These are phyloP conservation scores for Solea senegalensis DNA, from an alignment of 2,113 vertebrate species.

Conservation along the genomic window DNA sequence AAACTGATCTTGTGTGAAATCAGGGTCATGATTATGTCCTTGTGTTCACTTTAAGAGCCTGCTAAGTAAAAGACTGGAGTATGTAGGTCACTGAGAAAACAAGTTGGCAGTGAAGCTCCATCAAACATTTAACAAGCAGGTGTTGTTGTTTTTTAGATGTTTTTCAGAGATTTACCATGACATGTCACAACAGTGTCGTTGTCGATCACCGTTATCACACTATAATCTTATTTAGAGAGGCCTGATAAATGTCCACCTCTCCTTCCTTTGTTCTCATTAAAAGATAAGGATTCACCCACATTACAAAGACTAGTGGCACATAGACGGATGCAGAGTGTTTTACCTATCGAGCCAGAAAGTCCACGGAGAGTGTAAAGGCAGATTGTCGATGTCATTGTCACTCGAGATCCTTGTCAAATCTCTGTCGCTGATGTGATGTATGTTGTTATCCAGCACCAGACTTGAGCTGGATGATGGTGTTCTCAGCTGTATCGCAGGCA, in stretches of 20 bases:
- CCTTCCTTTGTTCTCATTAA: conserved; percentile 44
- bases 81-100: conserved; percentile 59
- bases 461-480: conserved; percentile 62
- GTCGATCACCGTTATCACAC: neutral
- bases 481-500: conserved; percentile 65
- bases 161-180: neutral
- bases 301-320: neutral
- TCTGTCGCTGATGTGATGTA: conserved; percentile 74
- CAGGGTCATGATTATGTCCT: neutral
- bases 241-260: neutral
- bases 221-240: neutral
- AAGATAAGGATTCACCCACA: conserved; percentile 18
- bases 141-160: too few relatives aligned
- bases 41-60: conserved; percentile 28
- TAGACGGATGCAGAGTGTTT: neutral
- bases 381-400: conserved; percentile 61
- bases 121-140: neutral
- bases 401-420: conserved; percentile 73
- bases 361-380: conserved; percentile 84
- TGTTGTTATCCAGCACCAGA: conserved; percentile 73
- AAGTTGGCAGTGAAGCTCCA: conserved; percentile 1
- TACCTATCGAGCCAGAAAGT: conserved; percentile 86
- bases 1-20: conserved; percentile 4
- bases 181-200: neutral
- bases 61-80: conserved; percentile 17